These are phyloP conservation scores for Hystrix cristata DNA, from an alignment of 2,113 vertebrate genomes.

Conservation along the genomic window DNA sequence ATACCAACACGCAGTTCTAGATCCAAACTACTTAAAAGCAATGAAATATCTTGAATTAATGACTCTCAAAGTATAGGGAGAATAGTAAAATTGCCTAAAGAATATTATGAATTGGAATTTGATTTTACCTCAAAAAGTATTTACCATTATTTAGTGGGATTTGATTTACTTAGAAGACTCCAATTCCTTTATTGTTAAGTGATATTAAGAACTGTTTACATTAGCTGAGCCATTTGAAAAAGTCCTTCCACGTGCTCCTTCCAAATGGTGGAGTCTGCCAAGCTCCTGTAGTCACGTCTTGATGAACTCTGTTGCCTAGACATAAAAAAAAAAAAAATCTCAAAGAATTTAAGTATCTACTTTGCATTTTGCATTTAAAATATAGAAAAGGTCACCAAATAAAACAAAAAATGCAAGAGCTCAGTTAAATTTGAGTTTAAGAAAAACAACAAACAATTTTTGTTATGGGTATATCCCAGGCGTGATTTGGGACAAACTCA, in stretches of 20 bases:
- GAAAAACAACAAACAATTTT: conserved; percentile 37
- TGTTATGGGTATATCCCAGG: neutral
- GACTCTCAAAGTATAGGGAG: neutral
- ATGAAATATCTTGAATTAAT: neutral
- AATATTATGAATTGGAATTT: neutral
- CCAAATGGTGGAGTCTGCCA: neutral
- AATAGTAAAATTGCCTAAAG: neutral
- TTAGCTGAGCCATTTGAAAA: conserved; percentile 30
- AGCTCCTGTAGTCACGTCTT: conserved; percentile 10
- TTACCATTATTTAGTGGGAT: conserved; percentile 35
- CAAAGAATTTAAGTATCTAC: neutral
- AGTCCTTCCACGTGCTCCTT: neutral
- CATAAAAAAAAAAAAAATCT: neutral
- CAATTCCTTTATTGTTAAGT: conserved; percentile 17
- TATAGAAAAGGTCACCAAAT: neutral
- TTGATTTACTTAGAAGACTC: conserved; percentile 17
- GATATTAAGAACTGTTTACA: conserved; percentile 28
- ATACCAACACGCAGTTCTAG: neutral
- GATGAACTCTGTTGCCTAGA: neutral
- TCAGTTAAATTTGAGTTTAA: conserved; percentile 44
- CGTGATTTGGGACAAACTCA: neutral
- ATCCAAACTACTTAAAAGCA: neutral
- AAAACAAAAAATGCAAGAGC: neutral
- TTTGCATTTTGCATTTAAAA: conserved; percentile 35
- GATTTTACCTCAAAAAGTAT: conserved; percentile 8